Percentiles rank a stretch among this genome's conserved stretches.
Conservation (phyloP, 2,113 vertebrate genomes). For the Mormyrus lacerda region DNA sequence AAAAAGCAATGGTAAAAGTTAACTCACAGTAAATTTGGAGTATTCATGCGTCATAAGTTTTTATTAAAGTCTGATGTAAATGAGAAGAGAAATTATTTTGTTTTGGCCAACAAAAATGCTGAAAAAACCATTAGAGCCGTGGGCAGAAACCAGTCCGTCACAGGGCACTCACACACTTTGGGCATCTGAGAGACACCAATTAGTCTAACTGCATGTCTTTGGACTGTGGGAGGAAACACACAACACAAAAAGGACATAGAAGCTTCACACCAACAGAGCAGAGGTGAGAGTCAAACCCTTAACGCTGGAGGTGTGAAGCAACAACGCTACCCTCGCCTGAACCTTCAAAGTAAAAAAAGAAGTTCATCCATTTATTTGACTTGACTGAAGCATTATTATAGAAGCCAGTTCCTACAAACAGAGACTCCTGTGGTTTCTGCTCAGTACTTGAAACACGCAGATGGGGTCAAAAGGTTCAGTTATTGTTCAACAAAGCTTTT, state of each 20-base stretch:
- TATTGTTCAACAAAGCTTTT: neutral
- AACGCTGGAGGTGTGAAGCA: neutral
- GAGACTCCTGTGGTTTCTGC: neutral
- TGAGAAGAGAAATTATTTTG: slow-evolving; percentile 40
- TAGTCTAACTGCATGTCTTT: neutral
- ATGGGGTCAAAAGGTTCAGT: neutral
- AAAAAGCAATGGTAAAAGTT: slow-evolving; percentile 40
- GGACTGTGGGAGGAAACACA: neutral
- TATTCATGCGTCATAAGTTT: slow-evolving; percentile 59
- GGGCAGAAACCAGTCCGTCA: neutral
- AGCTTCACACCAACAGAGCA: neutral
- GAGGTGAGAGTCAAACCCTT: neutral
- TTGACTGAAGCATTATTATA: neutral
- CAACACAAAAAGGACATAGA: neutral
- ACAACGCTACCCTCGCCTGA: neutral
- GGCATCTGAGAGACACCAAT: neutral
- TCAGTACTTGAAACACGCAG: neutral
- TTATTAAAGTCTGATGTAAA: slow-evolving; percentile 52
- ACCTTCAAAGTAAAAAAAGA: neutral
- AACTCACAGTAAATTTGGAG: slow-evolving; percentile 55
- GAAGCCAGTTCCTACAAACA: neutral
- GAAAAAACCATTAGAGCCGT: slow-evolving; percentile 50
- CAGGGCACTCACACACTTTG: neutral
- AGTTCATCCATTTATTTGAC: neutral
- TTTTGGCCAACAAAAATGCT: slow-evolving; percentile 37